These are phyloP conservation scores for Pseudocheirus occidentalis DNA, from an alignment of 2,797 vertebrate species.

Conservation along the genomic window DNA sequence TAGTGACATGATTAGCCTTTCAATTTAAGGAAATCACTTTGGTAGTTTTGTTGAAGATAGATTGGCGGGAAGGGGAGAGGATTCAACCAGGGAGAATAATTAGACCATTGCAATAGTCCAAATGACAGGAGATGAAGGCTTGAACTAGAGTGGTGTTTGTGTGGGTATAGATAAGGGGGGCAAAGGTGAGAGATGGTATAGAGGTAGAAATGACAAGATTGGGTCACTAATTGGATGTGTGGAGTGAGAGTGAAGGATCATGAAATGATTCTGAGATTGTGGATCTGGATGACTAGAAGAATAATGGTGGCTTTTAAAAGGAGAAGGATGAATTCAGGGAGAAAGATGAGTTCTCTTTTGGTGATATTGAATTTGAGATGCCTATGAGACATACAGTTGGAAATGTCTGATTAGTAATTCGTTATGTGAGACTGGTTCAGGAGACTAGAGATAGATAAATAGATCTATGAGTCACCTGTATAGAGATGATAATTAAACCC, in stretches of 20 bases:
- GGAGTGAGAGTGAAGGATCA: neutral
- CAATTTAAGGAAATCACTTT: neutral
- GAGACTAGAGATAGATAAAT: neutral
- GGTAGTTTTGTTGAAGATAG: neutral
- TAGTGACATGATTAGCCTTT: neutral
- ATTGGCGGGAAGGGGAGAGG: neutral
- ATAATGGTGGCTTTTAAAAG: neutral
- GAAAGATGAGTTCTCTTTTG: neutral
- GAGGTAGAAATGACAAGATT: neutral
- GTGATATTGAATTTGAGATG: neutral
- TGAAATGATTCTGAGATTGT: neutral
- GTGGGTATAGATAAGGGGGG: neutral
- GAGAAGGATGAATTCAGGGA: neutral
- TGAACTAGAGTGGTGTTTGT: neutral
- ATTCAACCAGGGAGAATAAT: neutral
- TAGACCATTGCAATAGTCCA: neutral
- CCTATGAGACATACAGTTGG: neutral
- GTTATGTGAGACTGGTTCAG: neutral
- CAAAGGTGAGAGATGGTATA: neutral
- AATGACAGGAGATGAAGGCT: neutral
- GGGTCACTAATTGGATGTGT: neutral
- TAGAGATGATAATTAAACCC: neutral
- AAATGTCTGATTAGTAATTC: neutral
- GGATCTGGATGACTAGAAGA: neutral
- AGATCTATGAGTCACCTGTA: neutral